phyloP scores from a whole-genome alignment of 2,113 vertebrate species.

The Brachyhypopomus gauderio region DNA sequence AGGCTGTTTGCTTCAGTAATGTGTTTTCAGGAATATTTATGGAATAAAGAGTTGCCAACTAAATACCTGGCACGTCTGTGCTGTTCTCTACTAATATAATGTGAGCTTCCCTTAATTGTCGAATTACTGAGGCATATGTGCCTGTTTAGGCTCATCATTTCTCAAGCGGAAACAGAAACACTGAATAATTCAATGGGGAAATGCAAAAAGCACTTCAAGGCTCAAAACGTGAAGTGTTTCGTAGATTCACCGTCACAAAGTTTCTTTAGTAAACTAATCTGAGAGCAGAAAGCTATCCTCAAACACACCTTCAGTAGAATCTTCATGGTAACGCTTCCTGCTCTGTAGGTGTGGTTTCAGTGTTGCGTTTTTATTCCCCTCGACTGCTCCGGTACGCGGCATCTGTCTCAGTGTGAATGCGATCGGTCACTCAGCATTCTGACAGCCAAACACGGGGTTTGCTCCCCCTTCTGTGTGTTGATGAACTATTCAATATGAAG shows the following conservation, averaged over 20 bases:
- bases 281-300: neutral
- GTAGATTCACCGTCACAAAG: neutral
- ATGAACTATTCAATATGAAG: no score
- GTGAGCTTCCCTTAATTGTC: slow-evolving; percentile 45
- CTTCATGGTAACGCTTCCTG: no score
- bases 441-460: neutral
- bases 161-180: slow-evolving; percentile 40
- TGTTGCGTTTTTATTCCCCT: neutral
- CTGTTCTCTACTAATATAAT: slow-evolving; percentile 36
- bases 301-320: neutral
- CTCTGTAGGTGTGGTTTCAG: no score
- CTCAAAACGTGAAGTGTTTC: slow-evolving; percentile 23
- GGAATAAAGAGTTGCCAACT: slow-evolving; percentile 38
- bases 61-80: slow-evolving; percentile 39
- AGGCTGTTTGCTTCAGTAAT: slow-evolving; percentile 35
- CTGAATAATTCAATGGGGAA: slow-evolving; percentile 46
- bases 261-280: neutral
- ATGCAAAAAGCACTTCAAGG: slow-evolving; percentile 28
- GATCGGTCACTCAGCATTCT: neutral
- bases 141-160: slow-evolving; percentile 46
- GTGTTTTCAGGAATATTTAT: slow-evolving; percentile 41
- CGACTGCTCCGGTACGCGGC: neutral
- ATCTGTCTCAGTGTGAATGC: neutral
- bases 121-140: slow-evolving; percentile 54
- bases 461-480: neutral